Evolutionary conservation across 2,888 invertebrate genomes (phyloP), one percentile per base, ranked within the genome.

Genomic region (Pediacus dermestoides): DNA sequence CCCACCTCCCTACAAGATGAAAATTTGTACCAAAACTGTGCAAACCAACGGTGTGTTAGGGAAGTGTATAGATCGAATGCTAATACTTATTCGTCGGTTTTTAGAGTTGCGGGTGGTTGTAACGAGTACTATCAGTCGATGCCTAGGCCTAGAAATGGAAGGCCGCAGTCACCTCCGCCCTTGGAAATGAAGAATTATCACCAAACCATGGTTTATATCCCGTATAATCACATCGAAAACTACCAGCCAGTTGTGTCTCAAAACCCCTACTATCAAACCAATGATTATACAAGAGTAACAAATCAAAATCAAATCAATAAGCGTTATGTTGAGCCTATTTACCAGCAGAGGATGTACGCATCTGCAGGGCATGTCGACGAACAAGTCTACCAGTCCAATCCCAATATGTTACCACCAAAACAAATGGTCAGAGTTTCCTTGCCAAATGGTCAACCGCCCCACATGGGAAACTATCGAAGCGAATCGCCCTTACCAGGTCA

Each of bases 111-210:
- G 8, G 59, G 61, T 2, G 62, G 61, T 34, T 64, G 60, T 33
- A 62, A 60, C 16, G 53, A 62, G 16, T 60, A 61, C 32, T 67
- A 68, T 37, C 66, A 65, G 43, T 57, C 64, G 9, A 38, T 65
- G 14, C 63, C 67, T 3, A 52, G 60, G 26, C 68, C 68, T 21
- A 68, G 71, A 31, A 73, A 68, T 43, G 72, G 76, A 1, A 70
- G 82, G 11, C 81, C 83, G 0, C 80, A 82, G 62, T 83, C 83
- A 0, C 83, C 84, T 3, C 82, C 84, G 1, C 83, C 84, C 0
- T 74, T 82, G 40, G 70, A 70, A 36, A 55, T 70, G 32, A 72
- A 80, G 18, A 78, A 73, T 48, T 81, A 81, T 58, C 82, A 83
- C 46, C 81, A 83, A 61, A 77, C 82, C 1, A 76, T 83, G 66